These are phyloP conservation scores for Trichomalopsis sarcophagae DNA, from an alignment of 1,140 invertebrate species.

Conservation along the genomic window DNA sequence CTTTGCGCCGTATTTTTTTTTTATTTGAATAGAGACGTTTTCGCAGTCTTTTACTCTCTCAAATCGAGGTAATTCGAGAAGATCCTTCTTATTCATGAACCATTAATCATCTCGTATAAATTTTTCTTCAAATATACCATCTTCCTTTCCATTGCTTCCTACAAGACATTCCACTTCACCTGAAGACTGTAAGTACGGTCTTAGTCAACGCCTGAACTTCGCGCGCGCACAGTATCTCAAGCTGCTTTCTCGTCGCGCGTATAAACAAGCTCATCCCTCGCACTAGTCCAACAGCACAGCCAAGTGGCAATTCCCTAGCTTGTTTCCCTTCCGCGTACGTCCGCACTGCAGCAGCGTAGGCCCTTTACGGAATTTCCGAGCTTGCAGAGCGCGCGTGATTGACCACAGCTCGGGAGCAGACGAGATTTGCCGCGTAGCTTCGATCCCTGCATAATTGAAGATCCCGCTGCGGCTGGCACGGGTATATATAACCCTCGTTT, in stretches of 20 bases:
- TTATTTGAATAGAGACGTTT: too few species aligned
- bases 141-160: too few species aligned
- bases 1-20: too few species aligned
- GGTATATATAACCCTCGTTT: not conserved
- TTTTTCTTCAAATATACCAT: too few species aligned
- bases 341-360: not conserved
- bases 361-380: not conserved
- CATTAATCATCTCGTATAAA: too few species aligned
- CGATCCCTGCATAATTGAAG: conserved; percentile 30
- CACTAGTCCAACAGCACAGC: not conserved
- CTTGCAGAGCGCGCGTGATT: not conserved
- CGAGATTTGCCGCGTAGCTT: conserved; percentile 17
- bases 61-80: too few species aligned
- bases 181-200: too few species aligned
- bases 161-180: too few species aligned
- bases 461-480: not conserved
- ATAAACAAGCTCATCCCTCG: not conserved
- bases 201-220: too few species aligned
- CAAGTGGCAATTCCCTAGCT: not conserved
- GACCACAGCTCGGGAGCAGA: not conserved
- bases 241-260: not conserved
- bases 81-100: too few species aligned
- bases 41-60: too few species aligned
- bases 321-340: not conserved
- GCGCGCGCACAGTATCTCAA: too few species aligned